phyloP scores from a whole-genome alignment of 2,888 invertebrate species.

The Drosophila recens region DNA sequence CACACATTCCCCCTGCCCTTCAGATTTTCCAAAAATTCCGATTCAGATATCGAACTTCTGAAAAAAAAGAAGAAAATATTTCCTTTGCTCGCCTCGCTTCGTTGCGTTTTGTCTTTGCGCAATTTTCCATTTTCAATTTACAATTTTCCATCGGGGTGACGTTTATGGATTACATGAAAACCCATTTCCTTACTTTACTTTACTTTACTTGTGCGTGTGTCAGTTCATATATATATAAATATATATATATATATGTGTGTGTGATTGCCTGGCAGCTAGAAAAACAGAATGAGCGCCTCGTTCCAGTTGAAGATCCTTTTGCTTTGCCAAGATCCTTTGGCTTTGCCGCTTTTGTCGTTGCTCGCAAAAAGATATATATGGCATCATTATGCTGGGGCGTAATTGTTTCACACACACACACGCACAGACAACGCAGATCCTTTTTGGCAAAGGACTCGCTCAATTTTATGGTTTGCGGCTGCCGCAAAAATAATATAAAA shows the following conservation, averaged over 20 bases:
- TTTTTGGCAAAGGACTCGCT: slow-evolving; percentile 49
- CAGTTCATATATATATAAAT: too few relatives aligned
- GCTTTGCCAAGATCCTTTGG: slow-evolving; percentile 36
- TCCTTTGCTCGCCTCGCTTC: slow-evolving; percentile 65
- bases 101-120: slow-evolving; percentile 44
- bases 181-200: slow-evolving; percentile 46
- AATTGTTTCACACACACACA: slow-evolving; percentile 65
- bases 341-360: slow-evolving; percentile 44
- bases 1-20: slow-evolving; percentile 25
- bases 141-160: slow-evolving; percentile 68
- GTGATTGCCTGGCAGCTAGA: slow-evolving; percentile 40
- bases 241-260: too few relatives aligned
- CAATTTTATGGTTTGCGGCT: slow-evolving; percentile 78
- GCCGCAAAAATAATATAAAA: slow-evolving; percentile 40
- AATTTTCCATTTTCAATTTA: slow-evolving; percentile 54
- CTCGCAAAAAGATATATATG: slow-evolving; percentile 59
- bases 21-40: slow-evolving; percentile 9
- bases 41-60: slow-evolving; percentile 28
- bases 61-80: slow-evolving; percentile 46
- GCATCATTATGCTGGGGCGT: slow-evolving; percentile 78
- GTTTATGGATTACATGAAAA: slow-evolving; percentile 82
- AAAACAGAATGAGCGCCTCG: slow-evolving; percentile 40
- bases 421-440: slow-evolving; percentile 34
- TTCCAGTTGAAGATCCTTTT: slow-evolving; percentile 42
- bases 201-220: slow-evolving; percentile 12